These are phyloP conservation scores for Serinus canaria DNA, from an alignment of 2,113 vertebrate species.

Conservation along the genomic window DNA sequence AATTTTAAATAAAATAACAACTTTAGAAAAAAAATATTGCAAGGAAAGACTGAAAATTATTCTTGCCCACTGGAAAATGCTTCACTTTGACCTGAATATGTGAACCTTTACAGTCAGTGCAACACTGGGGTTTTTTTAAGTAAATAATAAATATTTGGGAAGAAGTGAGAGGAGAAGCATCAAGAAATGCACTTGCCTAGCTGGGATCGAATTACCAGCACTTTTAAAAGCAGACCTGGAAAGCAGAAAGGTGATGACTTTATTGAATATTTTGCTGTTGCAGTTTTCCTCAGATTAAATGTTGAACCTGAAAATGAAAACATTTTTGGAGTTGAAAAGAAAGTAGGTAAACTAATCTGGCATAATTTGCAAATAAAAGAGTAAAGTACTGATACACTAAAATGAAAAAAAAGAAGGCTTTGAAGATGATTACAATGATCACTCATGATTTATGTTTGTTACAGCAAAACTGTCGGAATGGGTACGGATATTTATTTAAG, in stretches of 20 bases:
- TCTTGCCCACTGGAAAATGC: background rate
- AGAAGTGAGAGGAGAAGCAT: background rate
- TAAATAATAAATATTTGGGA: background rate
- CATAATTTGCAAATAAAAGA: background rate
- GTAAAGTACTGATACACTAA: background rate
- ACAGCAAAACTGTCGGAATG: background rate
- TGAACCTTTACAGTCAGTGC: background rate
- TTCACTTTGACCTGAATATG: background rate
- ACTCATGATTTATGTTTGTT: background rate
- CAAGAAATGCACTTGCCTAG: background rate
- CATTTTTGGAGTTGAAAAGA: background rate
- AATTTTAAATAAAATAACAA: background rate
- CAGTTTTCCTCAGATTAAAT: background rate
- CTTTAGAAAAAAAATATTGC: background rate
- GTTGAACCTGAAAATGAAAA: background rate
- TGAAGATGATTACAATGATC: background rate
- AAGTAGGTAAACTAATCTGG: background rate
- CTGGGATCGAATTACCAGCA: background rate
- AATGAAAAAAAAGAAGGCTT: background rate
- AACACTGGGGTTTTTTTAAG: background rate
- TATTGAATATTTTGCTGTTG: background rate
- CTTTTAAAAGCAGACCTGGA: background rate
- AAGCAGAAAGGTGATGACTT: background rate
- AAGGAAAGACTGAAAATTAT: background rate
- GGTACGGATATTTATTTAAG: background rate